Base-by-base conservation (phyloP, 2,888 invertebrate species). In the Acronicta psi region DNA sequence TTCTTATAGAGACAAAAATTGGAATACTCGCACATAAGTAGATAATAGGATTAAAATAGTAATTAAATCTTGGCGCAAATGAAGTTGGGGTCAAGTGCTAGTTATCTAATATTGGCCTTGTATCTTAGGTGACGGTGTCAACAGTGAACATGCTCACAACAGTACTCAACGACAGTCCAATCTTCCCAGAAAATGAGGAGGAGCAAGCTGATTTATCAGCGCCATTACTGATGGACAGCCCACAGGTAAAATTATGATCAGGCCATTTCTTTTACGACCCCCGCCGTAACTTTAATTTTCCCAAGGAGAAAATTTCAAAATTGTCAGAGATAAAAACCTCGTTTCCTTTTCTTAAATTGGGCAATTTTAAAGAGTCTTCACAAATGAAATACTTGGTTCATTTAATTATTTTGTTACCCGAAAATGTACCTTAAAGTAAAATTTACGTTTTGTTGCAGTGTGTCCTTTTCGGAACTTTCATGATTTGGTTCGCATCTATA, bases 401-500 rank as follows among this genome's bases (percentile, higher is more conserved):
- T 62, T 65, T 46, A 25, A 47, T 37, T 49, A n/a, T 42, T 66
- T 42, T 46, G 6, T 41, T 7, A 43, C 25, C 10, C n/a, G 20
- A 51, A 36, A 10, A 13, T 42, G n/a, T 34, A 36, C n/a, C 7
- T 7, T 20, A 14, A 16, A 45, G 8, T 45, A 36, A 43, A 53
- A 49, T 62, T 0, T 51, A 38, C 11, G 23, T 59, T 80, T 90
- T 90, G 82, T 93, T 92, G 17, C 96, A 97, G 95, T 98, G 98
- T 90, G 97, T 98, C 65, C 95, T 98, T 46, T 98, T 98, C 90
- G 98, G 98, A 67, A 96, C 98, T 51, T 97, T 97, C 90, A 98
- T 98, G 96, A 98, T 98, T 84, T 98, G 98, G 98, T 98, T 98
- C 92, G 97, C 98, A 52, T 97, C 97, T 71, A 97, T 98, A 85